A percentile compares a stretch with the other conserved stretches of the same genome.
These are phyloP conservation scores for Pherbina coryleti DNA, from an alignment of 2,888 invertebrate species.

Conservation along the genomic window DNA sequence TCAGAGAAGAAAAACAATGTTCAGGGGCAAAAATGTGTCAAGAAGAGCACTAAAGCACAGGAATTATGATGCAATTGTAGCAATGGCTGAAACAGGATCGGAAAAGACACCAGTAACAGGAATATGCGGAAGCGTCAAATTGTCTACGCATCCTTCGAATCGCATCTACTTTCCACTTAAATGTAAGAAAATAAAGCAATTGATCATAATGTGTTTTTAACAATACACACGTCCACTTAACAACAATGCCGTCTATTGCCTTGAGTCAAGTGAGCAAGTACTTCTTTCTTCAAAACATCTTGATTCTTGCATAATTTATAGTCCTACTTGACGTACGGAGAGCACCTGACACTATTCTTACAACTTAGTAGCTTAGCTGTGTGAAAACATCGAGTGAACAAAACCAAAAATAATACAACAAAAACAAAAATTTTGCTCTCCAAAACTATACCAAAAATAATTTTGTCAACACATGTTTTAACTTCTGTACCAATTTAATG, in stretches of 20 bases:
- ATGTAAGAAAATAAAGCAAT: constrained; percentile 44
- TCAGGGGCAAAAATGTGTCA: neutral
- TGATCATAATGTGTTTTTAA: constrained; percentile 56
- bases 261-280: neutral
- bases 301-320: neutral
- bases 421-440: neutral
- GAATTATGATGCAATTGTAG: constrained; percentile 10
- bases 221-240: neutral
- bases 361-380: neutral
- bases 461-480: constrained; percentile 26
- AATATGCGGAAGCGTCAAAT: constrained; percentile 65
- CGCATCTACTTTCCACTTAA: constrained; percentile 7
- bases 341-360: constrained; percentile 24
- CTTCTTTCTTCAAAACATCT: neutral
- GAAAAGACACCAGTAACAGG: neutral
- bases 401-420: neutral
- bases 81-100: neutral
- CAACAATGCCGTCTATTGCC: neutral
- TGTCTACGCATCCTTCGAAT: constrained; percentile 58
- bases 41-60: neutral
- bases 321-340: neutral
- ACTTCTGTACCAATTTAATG: constrained; percentile 7
- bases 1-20: constrained; percentile 54
- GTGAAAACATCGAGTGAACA: constrained; percentile 17
- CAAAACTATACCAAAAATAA: neutral